phyloP scores from a whole-genome alignment of 1,140 invertebrate species.

The Drosophila nigrodunni region DNA sequence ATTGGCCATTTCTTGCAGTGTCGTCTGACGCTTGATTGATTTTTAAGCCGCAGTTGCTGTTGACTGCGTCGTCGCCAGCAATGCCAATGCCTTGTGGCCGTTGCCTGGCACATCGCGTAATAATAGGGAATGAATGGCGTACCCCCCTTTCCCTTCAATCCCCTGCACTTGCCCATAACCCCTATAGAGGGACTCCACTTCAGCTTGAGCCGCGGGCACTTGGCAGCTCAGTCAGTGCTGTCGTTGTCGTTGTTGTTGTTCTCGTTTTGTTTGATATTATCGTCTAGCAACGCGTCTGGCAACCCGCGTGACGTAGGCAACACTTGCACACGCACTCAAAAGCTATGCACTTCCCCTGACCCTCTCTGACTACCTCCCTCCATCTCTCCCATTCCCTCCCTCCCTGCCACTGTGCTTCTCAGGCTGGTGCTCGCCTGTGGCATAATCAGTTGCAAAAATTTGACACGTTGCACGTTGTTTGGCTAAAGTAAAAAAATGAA shows the following conservation, averaged over 20 bases:
- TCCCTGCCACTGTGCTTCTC: too few species aligned
- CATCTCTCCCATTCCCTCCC: not conserved
- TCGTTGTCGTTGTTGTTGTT: slow-evolving; percentile 31
- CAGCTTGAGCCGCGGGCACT: slow-evolving; percentile 4
- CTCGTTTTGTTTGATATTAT: slow-evolving; percentile 76
- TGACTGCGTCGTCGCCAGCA: slow-evolving; percentile 32
- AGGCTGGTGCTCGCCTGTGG: slow-evolving; percentile 37
- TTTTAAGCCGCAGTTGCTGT: slow-evolving; percentile 44
- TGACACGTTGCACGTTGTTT: slow-evolving; percentile 57
- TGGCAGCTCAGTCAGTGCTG: not conserved
- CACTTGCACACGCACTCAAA: slow-evolving; percentile 3
- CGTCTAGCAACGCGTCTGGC: slow-evolving; percentile 78
- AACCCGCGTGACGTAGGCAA: slow-evolving; percentile 50
- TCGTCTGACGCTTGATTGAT: slow-evolving; percentile 65
- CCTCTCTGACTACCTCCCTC: not conserved
- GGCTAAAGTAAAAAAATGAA: slow-evolving; percentile 23
- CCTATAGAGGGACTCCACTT: slow-evolving; percentile 31
- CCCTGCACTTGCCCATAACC: not conserved
- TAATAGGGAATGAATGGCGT: slow-evolving; percentile 45
- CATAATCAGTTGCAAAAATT: slow-evolving; percentile 80
- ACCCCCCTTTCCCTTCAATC: not conserved
- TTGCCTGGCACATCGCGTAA: slow-evolving; percentile 51
- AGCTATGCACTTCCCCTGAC: slow-evolving; percentile 43
- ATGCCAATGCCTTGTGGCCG: slow-evolving; percentile 37
- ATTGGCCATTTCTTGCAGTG: slow-evolving; percentile 26